Base-by-base conservation (phyloP, 2,113 vertebrate genomes). In the Trichomycterus rosablanca region DNA sequence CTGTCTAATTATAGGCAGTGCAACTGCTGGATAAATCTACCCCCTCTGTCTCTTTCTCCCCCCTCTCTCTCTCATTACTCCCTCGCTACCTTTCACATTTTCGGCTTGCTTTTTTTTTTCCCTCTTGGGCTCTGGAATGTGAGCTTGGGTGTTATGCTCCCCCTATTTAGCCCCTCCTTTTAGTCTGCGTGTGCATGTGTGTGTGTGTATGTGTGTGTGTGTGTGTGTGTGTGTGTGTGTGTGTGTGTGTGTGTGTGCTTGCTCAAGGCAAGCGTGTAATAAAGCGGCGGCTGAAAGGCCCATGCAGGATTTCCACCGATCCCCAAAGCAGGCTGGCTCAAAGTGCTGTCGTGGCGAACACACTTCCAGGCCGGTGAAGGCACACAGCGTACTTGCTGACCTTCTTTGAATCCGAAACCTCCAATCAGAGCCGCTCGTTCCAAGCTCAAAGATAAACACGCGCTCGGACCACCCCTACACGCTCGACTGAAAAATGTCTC, bases 1-100 rank as follows among this genome's bases (percentile, higher is more conserved):
- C 35, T 60, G 63, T 74, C 85, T 90, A 89, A 88, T 87, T 86
- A 86, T 86, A 88, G 88, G 72, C 74, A 67, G 62, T 10, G 77
- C 83, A 81, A 84, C 84, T 81, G 84, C 78, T 60, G 67, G 53
- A 62, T 74, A 65, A 66, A 63, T 64, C 63, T 37, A 68, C 56
- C 71, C 24, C 23, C 23, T 10, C 9, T 53, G 6, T 9, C 32
- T n/a, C n/a, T 40, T 14, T 20, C 30, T 43, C 10, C 34, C 12
- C 14, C 18, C 23, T n/a, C 56, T 32, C 39, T 39, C 24, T 32
- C 50, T 23, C 44, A 52, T 39, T 44, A 34, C 50, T 53, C 44
- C 14, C 23, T 16, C 26, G n/a, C 57, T 26, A 35, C 56, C 55
- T 61, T 54, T 54, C 24, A 63, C 37, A 35, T 59, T 42, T 42